Conservation (phyloP, 2,113 vertebrate genomes). For the Tylochromis polylepis region DNA sequence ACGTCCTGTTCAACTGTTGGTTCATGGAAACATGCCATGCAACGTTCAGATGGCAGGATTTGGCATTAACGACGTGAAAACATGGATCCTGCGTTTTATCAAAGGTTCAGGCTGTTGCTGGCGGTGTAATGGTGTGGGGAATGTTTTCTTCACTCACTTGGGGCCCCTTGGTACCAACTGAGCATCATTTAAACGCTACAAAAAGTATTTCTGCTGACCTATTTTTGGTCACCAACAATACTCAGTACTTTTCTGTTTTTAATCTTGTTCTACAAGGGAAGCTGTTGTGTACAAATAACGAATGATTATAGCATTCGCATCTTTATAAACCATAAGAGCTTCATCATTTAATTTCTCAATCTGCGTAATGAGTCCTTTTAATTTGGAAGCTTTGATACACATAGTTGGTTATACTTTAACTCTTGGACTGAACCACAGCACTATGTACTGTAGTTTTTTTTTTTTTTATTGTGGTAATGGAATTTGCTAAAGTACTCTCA, state of each 20-base stretch:
- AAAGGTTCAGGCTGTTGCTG: neutral
- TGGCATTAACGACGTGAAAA: neutral
- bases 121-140: neutral
- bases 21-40: neutral
- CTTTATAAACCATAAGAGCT: neutral
- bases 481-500: neutral
- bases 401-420: rapidly evolving
- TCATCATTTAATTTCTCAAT: neutral
- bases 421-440: neutral
- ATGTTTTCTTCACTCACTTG: neutral
- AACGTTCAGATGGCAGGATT: neutral
- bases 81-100: neutral
- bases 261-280: neutral
- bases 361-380: neutral
- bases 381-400: neutral
- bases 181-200: neutral
- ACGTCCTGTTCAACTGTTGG: neutral
- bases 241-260: neutral
- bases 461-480: neutral
- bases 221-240: neutral
- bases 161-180: rapidly evolving
- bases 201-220: neutral
- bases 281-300: neutral
- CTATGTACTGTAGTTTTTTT: neutral
- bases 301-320: neutral